These are phyloP conservation scores for Drosophila equinoxialis DNA, from an alignment of 1,140 invertebrate genomes.

Conservation along the genomic window DNA sequence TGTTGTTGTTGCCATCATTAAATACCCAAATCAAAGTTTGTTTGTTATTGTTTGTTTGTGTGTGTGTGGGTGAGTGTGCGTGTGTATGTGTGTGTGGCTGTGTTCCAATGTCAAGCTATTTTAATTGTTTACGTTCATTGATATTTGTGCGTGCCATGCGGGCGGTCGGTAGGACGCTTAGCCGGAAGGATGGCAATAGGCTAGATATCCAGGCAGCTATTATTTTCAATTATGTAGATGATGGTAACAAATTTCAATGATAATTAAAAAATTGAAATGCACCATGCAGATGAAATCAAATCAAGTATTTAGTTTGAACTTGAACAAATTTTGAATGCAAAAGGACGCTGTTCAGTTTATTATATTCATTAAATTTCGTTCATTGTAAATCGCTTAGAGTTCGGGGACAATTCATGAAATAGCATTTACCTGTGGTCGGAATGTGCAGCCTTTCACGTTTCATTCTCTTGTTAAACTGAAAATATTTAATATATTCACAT, in stretches of 20 bases:
- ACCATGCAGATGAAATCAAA: slow-evolving; percentile 20
- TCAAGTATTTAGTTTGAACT: slow-evolving; percentile 16
- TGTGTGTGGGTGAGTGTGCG: neutral
- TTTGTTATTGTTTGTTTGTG: slow-evolving; percentile 19
- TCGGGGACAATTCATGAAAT: too few relatives aligned
- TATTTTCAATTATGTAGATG: slow-evolving; percentile 57
- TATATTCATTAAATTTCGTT: neutral
- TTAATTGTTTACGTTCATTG: slow-evolving; percentile 60
- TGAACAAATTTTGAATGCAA: slow-evolving; percentile 9
- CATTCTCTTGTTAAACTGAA: too few relatives aligned
- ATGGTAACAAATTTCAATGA: slow-evolving; percentile 49
- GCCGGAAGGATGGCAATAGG: neutral
- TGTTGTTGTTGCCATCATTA: slow-evolving; percentile 50
- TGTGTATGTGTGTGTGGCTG: neutral
- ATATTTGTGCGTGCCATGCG: slow-evolving; percentile 46
- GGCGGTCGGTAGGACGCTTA: neutral
- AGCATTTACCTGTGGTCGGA: too few relatives aligned
- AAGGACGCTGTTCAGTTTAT: slow-evolving; percentile 20
- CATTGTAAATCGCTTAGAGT: too few relatives aligned
- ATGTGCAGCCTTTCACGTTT: too few relatives aligned
- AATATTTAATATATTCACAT: too few relatives aligned
- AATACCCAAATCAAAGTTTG: slow-evolving; percentile 70
- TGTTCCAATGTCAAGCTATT: slow-evolving; percentile 40
- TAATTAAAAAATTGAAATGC: slow-evolving; percentile 15
- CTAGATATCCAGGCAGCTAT: slow-evolving; percentile 12